Base-by-base conservation (phyloP, 2,113 vertebrate species). In the Cyprinodon tularosa region DNA sequence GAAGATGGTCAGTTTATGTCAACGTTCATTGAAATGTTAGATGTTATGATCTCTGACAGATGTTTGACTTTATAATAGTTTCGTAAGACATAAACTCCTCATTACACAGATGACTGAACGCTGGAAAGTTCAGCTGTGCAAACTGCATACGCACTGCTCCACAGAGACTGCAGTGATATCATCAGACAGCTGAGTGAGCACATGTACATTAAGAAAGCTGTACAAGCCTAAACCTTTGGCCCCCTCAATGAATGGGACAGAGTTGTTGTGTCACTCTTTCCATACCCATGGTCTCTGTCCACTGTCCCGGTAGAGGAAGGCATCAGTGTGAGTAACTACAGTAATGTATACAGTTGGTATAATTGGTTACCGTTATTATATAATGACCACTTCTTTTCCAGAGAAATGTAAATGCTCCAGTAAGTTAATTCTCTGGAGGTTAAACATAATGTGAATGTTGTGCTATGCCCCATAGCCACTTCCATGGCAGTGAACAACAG, bases 31-130 rank as follows among this genome's bases (percentile, higher is more conserved):
- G 8, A 13, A 67, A 36, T 36, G 44, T 29, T 9, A 47, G 13
- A 37, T 14, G 13, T 53, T 7, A 29, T 53, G 1, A 12, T 15
- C 48, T 20, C 36, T 53, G 12, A 47, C 64, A 66, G 42, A 22
- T 29, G 11, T n/a, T 29, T 47, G 5, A 4, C 48, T 59, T 39
- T 59, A 29, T 13, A 42, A 38, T 8, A 47, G 37, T 14, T 50
- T 69, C 59, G 50, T 59, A 40, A 69, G 38, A 20, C 17, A 10
- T 40, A n/a, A 40, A 59, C 38, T 57, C 20, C 68, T 29, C 38
- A 29, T 59, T 57, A 69, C 50, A 69, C 29, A 69, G 38, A 69
- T 42, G 38, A 59, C 3, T 69, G 68, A 37, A 59, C 50, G 22
- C 11, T 14, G 20, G 50, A 38, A 38, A 59, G 50, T 40, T 69